Base-by-base conservation (phyloP, 1,140 invertebrate species). In the Luehdorfia chinensis region DNA sequence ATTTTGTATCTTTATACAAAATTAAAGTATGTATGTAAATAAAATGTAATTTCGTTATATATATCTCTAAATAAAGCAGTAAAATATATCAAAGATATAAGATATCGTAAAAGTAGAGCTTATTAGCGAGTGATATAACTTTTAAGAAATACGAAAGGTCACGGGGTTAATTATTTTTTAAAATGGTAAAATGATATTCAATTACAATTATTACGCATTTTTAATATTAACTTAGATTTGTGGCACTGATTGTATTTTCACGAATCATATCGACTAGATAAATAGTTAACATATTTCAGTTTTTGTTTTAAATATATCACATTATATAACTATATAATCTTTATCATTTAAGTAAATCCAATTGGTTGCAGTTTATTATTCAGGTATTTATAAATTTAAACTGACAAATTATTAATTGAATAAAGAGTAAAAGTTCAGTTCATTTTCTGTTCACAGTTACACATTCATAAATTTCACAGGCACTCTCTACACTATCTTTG, bases 401-500 rank as follows among this genome's bases (percentile, higher is more conserved):
- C 21, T 27, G 19, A 23, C 14, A 25, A 4, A 25, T 27, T 11
- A 28, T 28, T n/a, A n/a, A 28, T 16, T 30, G 16, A 34, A 18
- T 32, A 41, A 27, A 14, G 19, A 14, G 11, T 25, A 7, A 30
- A 14, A 43, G 16, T 43, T 43, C 25, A 43, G 3, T 8, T 43
- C 39, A 8, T 43, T 43, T n/a, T 43, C 25, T 43, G n/a, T 37
- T 37, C 25, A 14, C 11, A 27, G 30, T 0, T 67, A 63, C 13
- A 32, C 51, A 53, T 39, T 41, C 34, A 53, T 47, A 50, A 45
- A 50, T 59, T 21, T 47, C 53, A 30, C 46, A 47, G 28, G 19
- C 60, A 66, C 60, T 61, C 39, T 46, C 43, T 47, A 66, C 62
- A 67, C 50, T 62, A 47, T 66, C 55, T 69, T 66, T 83, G 81